Evolutionary conservation across 2,797 vertebrate species (phyloP).

Genomic region (Acrocephalus scirpaceus): DNA sequence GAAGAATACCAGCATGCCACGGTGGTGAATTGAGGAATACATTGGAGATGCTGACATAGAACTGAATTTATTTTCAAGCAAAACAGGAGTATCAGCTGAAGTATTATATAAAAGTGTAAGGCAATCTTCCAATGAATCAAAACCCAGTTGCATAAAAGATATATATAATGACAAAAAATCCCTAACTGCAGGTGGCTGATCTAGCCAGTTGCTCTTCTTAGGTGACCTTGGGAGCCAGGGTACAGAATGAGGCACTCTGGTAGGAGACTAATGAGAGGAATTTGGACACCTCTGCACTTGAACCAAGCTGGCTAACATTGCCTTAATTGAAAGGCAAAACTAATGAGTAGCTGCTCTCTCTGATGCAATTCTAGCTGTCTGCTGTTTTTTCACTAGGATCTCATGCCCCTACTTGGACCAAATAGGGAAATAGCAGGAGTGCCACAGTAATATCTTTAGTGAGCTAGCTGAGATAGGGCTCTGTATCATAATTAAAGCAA

Average conservation of each 20-base stretch:
- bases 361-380: background rate
- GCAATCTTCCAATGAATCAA: background rate
- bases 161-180: background rate
- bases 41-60: background rate
- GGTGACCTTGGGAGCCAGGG: background rate
- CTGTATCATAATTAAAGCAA: background rate
- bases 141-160: background rate
- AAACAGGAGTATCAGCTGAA: background rate
- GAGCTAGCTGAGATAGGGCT: background rate
- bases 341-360: background rate
- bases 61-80: constrained; percentile 33
- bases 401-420: background rate
- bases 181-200: background rate
- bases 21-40: background rate
- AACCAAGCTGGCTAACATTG: background rate
- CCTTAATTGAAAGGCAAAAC: background rate
- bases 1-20: background rate
- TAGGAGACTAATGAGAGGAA: background rate
- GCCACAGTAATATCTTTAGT: background rate
- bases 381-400: background rate
- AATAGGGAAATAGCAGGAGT: background rate
- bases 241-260: background rate
- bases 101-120: background rate
- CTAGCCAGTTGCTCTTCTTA: background rate
- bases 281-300: background rate